Evolutionary conservation across 2,113 vertebrate genomes (phyloP), one percentile per base, ranked within the genome.

Genomic region (Hemibagrus wyckioides): DNA sequence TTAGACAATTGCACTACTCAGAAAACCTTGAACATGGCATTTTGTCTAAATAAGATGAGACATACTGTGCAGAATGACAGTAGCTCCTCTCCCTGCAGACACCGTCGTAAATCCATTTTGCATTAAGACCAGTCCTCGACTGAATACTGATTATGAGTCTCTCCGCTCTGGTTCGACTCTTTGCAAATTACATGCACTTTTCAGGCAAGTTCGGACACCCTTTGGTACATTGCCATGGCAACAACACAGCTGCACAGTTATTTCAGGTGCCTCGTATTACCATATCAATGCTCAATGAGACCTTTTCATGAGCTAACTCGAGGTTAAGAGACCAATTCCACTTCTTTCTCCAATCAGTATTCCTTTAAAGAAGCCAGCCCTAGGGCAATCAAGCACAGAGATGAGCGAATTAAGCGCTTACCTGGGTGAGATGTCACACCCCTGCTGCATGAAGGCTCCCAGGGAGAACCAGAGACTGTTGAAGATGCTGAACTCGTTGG

Each of bases 401-500:
- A 48, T 65, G 81, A 54, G 33, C 14, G 44, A 39, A 44, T 77
- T 76, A 56, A 69, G 3, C 21, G 9, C 96, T 94, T 93, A 99
- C 98, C 98, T 97, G 92, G 98, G 98, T 82, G 98, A 99, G 95
- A 99, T 99, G 93, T 99, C 98, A 92, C 98, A 99, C 94, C 98
- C 98, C 94, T 99, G 98, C 92, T 99, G 98, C 98, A 99, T 99
- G 94, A 99, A 99, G 90, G 98, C 98, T 92, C 98, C 98, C 94
- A 99, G 96, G 94, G 98, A 99, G 95, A 99, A 99, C 98, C 98
- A 99, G 92, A 99, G 98, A 87, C 98, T 99, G 95, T 99, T 99
- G 94, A 99, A 99, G 95, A 99, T 99, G 85, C 98, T 98, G 90
- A 99, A 99, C 87, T 99, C 98, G 89, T 99, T 99, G 94, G 98